These are phyloP conservation scores for Passer domesticus DNA, from an alignment of 2,113 vertebrate genomes.

Conservation along the genomic window DNA sequence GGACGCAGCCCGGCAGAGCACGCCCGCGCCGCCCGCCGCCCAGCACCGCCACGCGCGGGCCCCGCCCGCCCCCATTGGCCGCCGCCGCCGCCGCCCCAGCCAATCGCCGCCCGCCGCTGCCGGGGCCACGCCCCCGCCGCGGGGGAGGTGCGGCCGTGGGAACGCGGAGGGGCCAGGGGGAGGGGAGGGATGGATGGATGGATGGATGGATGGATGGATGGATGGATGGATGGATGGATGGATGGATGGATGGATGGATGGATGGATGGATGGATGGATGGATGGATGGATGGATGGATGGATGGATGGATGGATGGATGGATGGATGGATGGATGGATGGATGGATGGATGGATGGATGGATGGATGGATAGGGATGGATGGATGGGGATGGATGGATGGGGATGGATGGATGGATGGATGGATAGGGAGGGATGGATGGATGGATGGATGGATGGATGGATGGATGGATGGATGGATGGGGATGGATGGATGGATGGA, in stretches of 20 bases:
- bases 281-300: background rate
- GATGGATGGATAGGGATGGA: background rate
- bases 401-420: no score
- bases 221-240: background rate
- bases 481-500: background rate
- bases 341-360: background rate
- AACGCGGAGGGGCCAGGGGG: no score
- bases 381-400: accelerated
- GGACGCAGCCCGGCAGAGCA: no score
- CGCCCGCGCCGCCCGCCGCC: no score
- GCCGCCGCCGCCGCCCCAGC: no score
- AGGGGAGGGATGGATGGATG: no score
- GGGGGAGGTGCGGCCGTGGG: no score
- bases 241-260: background rate
- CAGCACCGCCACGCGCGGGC: no score
- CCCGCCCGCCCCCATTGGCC: no score
- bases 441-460: background rate
- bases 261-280: background rate
- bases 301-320: background rate
- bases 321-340: accelerated
- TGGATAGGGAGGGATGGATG: background rate
- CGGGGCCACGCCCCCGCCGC: no score
- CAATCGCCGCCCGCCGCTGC: no score
- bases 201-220: background rate
- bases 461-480: background rate